These are phyloP conservation scores for Baronia brevicornis DNA, from an alignment of 2,888 invertebrate genomes.

Conservation along the genomic window DNA sequence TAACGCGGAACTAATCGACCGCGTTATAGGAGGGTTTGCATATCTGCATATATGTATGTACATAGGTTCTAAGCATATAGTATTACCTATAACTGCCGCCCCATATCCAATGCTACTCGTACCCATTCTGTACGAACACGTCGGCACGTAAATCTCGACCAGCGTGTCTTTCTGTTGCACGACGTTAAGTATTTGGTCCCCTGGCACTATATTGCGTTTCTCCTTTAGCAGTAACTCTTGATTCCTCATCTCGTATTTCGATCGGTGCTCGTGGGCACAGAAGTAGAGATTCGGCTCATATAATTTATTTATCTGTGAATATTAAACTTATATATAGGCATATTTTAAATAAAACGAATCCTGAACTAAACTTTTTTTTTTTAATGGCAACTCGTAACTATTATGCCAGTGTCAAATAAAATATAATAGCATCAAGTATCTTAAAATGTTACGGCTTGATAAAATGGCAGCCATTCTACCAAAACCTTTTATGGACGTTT, in stretches of 20 bases:
- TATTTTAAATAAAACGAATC: too few species aligned
- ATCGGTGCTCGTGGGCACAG: slow-evolving; percentile 83
- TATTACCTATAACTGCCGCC: slow-evolving; percentile 84
- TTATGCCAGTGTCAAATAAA: too few species aligned
- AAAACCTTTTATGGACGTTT: too few species aligned
- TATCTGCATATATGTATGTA: too few species aligned
- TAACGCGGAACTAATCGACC: too few species aligned
- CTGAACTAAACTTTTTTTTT: too few species aligned
- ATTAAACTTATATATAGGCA: slow-evolving; percentile 15
- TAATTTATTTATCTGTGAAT: slow-evolving; percentile 79
- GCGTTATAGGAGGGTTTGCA: too few species aligned
- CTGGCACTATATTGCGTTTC: slow-evolving; percentile 28
- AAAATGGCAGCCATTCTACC: too few species aligned
- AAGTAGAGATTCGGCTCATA: slow-evolving; percentile 57
- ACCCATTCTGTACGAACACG: slow-evolving; percentile 98
- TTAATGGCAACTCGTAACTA: too few species aligned
- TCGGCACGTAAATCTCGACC: slow-evolving; percentile 92
- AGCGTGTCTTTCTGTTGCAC: slow-evolving; percentile 38
- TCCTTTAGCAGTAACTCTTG: slow-evolving; percentile 30
- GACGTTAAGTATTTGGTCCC: slow-evolving; percentile 35
- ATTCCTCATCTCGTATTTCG: slow-evolving; percentile 71
- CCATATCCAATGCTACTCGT: slow-evolving; percentile 90
- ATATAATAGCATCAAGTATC: too few species aligned
- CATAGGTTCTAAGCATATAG: too few species aligned
- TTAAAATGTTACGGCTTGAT: too few species aligned